Conservation (phyloP, 2,888 invertebrate species). For the Ennomos fuscantarius region DNA sequence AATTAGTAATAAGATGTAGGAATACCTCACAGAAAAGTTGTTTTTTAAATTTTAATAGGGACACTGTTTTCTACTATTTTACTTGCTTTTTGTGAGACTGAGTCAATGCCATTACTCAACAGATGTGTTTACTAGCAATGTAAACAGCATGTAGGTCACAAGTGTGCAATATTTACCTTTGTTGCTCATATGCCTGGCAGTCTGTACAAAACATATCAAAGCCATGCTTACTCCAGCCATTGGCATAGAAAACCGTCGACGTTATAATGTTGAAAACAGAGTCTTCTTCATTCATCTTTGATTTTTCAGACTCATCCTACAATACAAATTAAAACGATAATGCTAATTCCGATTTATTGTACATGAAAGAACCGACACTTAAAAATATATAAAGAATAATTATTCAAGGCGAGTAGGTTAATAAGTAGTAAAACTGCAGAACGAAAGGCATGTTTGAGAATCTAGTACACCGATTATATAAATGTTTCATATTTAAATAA, state of each 20-base stretch:
- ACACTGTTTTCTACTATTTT: background rate
- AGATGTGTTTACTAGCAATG: conserved; percentile 11
- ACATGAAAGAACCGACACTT: conserved; percentile 24
- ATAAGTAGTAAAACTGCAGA: conserved; percentile 43
- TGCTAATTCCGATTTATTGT: conserved; percentile 2
- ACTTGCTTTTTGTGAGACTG: conserved; percentile 5
- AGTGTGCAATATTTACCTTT: conserved; percentile 61
- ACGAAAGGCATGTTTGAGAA: conserved; percentile 48
- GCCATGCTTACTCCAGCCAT: conserved; percentile 88
- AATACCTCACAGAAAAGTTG: too few relatives aligned
- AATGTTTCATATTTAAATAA: conserved; percentile 51
- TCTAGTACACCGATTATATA: conserved; percentile 67
- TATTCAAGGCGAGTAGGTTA: conserved; percentile 55
- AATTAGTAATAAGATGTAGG: too few relatives aligned
- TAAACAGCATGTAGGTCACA: conserved; percentile 20
- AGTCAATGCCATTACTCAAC: conserved; percentile 16
- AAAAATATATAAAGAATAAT: conserved; percentile 38
- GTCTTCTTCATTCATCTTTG: conserved; percentile 85
- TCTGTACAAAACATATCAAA: conserved; percentile 87
- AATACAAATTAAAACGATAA: conserved; percentile 35
- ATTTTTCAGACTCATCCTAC: conserved; percentile 75
- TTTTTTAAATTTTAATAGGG: too few relatives aligned
- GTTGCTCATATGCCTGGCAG: conserved; percentile 84
- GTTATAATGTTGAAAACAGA: conserved; percentile 91
- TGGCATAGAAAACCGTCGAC: conserved; percentile 88